Evolutionary conservation across 2,113 vertebrate species (phyloP).

Genomic region (Mustela lutreola): DNA sequence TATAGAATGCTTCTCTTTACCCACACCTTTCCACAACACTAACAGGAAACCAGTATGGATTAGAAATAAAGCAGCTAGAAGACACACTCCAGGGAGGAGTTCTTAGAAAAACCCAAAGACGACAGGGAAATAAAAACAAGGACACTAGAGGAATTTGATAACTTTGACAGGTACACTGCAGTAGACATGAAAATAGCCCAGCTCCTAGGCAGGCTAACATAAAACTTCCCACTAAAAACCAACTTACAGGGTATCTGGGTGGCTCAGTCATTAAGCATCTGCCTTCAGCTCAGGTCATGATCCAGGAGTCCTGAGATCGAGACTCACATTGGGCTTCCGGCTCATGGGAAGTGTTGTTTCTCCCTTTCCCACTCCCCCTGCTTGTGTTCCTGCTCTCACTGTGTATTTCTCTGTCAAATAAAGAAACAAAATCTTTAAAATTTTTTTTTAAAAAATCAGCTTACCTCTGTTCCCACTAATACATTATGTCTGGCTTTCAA

Average conservation of each 20-base stretch:
- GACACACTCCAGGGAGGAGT: accelerated
- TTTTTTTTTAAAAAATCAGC: background rate
- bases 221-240: background rate
- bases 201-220: background rate
- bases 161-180: background rate
- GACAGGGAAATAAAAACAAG: background rate
- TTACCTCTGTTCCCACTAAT: background rate
- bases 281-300: no score
- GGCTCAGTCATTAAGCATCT: no score
- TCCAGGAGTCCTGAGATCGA: no score
- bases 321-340: no score
- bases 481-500: background rate
- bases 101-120: background rate
- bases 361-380: no score
- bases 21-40: background rate
- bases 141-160: background rate
- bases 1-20: background rate
- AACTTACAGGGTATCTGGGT: no score
- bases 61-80: background rate
- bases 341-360: no score
- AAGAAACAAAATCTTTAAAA: no score
- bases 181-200: background rate
- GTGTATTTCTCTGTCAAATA: no score
- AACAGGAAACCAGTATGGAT: background rate
- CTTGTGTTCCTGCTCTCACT: no score